phyloP scores from a whole-genome alignment of 2,888 invertebrate genomes.

The Tenthredo scrophulariae region DNA sequence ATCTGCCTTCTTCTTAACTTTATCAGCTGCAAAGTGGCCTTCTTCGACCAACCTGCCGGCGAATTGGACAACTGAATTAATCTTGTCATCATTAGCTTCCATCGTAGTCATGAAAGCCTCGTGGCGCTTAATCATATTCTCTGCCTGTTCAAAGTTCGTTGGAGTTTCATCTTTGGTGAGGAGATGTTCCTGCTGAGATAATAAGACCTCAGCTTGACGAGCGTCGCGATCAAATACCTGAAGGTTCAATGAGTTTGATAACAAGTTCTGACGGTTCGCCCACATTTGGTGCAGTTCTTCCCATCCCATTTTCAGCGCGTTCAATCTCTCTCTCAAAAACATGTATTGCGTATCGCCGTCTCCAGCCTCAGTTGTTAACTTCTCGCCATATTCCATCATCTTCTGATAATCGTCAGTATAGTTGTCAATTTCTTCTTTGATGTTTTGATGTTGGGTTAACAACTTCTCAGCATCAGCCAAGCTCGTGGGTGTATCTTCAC shows the following conservation, averaged over 20 bases:
- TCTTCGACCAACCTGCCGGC: constrained; percentile 94
- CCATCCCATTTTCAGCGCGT: constrained; percentile 99
- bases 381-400: constrained; percentile 99
- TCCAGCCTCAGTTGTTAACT: constrained; percentile 88
- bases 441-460: constrained; percentile 97
- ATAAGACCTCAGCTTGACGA: constrained; percentile 97
- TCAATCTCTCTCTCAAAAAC: constrained; percentile 98
- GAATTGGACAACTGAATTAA: constrained; percentile 97
- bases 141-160: constrained; percentile 96
- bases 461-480: constrained; percentile 98
- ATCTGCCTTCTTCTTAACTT: constrained; percentile 97
- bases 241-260: constrained; percentile 96
- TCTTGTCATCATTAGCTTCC: constrained; percentile 99
- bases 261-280: constrained; percentile 97
- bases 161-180: constrained; percentile 98
- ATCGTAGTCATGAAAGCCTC: constrained; percentile 99
- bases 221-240: constrained; percentile 98
- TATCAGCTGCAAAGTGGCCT: constrained; percentile 97
- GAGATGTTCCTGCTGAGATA: constrained; percentile 99
- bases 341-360: constrained; percentile 99
- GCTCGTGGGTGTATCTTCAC: constrained; percentile 96
- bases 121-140: constrained; percentile 97
- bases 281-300: constrained; percentile 99
- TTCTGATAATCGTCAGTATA: constrained; percentile 98
- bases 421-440: constrained; percentile 99